These are phyloP conservation scores for Ibycter americanus DNA, from an alignment of 2,797 vertebrate genomes.

Conservation along the genomic window DNA sequence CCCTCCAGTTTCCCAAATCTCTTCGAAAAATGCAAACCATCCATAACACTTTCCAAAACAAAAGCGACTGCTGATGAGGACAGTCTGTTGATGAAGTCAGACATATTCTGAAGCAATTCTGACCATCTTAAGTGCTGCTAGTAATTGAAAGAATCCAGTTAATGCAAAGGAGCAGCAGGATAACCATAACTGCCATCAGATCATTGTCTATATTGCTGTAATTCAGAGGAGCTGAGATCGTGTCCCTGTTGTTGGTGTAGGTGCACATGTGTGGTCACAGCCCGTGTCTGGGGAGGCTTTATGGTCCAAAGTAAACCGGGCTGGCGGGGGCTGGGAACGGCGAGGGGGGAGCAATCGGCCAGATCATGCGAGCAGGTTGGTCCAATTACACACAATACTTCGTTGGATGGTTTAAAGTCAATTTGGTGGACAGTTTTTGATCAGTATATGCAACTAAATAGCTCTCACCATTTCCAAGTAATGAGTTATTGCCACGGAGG, in stretches of 20 bases:
- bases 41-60: not conserved
- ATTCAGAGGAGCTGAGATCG: not conserved
- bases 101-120: not conserved
- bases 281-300: not conserved
- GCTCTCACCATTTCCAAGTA: not conserved
- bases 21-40: not conserved
- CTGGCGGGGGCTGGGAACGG: not conserved
- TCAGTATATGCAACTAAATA: not conserved
- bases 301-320: not conserved
- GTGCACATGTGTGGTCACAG: fast-evolving
- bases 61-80: not conserved
- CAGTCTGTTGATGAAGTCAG: not conserved
- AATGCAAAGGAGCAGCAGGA: not conserved
- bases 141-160: not conserved
- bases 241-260: not conserved
- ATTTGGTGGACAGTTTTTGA: not conserved
- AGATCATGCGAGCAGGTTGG: fast-evolving
- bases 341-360: not conserved
- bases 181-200: not conserved
- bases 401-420: not conserved
- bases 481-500: not conserved
- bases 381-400: fast-evolving
- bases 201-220: not conserved
- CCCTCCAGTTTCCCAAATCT: not conserved
- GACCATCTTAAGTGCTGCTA: not conserved